Percentiles rank a stretch among this genome's conserved stretches.
Evolutionary conservation across 1,140 invertebrate genomes (phyloP).

Genomic region (Orchesella cincta): DNA sequence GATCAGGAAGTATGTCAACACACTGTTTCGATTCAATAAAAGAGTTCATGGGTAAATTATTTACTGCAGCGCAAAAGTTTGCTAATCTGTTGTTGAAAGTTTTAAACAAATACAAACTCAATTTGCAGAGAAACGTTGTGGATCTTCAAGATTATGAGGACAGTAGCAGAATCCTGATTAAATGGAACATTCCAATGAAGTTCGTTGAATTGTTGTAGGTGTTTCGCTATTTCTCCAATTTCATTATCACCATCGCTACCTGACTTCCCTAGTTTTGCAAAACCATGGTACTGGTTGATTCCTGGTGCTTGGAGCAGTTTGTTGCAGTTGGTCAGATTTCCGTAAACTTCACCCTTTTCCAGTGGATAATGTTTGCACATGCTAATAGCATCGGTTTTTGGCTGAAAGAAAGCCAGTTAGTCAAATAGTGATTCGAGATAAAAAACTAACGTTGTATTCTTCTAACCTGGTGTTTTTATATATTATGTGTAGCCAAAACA

Average conservation of each 20-base stretch:
- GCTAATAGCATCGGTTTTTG: constrained; percentile 19
- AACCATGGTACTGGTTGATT: constrained; percentile 28
- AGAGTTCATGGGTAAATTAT: neutral
- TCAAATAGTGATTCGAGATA: neutral
- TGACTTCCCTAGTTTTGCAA: neutral
- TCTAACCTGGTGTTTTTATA: too few species aligned
- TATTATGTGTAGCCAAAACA: neutral
- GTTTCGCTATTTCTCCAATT: constrained; percentile 25
- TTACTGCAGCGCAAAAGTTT: neutral
- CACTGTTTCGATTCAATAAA: constrained; percentile 16
- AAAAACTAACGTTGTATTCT: too few species aligned
- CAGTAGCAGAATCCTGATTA: constrained; percentile 30
- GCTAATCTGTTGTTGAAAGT: neutral
- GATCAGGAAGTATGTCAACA: constrained; percentile 32
- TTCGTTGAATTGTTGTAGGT: constrained; percentile 9
- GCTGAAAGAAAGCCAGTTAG: constrained; percentile 29
- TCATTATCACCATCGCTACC: neutral
- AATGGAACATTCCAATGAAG: constrained; percentile 19
- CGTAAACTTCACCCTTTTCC: neutral
- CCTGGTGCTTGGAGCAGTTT: constrained; percentile 28
- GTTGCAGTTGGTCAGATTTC: neutral
- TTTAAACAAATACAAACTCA: constrained; percentile 8
- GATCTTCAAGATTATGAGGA: constrained; percentile 29
- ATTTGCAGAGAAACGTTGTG: too few species aligned
- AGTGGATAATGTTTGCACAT: constrained; percentile 22